These are phyloP conservation scores for Peromyscus leucopus DNA, from an alignment of 2,113 vertebrate genomes.

Conservation along the genomic window DNA sequence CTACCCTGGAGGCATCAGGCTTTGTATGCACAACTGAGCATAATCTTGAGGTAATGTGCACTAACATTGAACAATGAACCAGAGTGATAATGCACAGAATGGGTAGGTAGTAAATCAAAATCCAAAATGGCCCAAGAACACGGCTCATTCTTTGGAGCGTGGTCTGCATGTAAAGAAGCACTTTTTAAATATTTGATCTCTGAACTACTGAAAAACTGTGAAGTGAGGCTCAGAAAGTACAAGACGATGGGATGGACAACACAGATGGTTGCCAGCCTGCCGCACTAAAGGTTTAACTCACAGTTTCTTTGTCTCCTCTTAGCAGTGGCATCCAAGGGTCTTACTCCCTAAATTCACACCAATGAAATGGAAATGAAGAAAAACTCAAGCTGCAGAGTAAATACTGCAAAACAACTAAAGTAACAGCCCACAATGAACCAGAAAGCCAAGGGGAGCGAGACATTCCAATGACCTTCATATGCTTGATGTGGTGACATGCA, in stretches of 20 bases:
- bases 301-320: not conserved
- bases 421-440: not conserved
- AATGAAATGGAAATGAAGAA: not conserved
- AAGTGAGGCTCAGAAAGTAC: not conserved
- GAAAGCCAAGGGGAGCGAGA: not conserved
- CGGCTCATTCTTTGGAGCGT: not conserved
- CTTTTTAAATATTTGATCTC: not conserved
- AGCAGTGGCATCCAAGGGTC: not conserved
- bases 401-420: not conserved
- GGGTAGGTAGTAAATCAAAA: not conserved
- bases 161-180: not conserved
- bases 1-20: too few relatives aligned
- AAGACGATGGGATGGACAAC: not conserved
- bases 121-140: not conserved
- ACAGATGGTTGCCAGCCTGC: not conserved
- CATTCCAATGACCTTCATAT: accelerated
- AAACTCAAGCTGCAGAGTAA: not conserved
- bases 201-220: not conserved
- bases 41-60: not conserved
- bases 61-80: not conserved
- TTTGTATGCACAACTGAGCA: not conserved
- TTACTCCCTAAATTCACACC: not conserved
- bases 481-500: not conserved
- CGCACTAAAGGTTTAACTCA: too few relatives aligned
- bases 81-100: too few relatives aligned